Conservation (phyloP, 2,888 invertebrate species). For the Neocrepidodera transversa region DNA sequence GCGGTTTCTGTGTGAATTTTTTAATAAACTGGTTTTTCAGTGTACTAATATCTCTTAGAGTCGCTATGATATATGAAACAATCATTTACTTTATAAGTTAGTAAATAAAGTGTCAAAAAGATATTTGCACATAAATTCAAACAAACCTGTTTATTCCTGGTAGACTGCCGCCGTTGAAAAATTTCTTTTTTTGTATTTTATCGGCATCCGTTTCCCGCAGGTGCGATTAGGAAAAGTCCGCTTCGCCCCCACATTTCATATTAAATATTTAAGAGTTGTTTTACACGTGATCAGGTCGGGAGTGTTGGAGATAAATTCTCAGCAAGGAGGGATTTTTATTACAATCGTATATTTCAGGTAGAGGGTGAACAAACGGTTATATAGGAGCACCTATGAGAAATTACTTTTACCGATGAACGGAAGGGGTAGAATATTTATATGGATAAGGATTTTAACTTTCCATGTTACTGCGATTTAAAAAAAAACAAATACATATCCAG, state of each 20-base stretch:
- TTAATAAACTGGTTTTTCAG: too few species aligned
- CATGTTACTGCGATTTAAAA: background rate
- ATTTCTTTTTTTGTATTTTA: slow-evolving; percentile 47
- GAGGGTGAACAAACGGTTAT: slow-evolving; percentile 28
- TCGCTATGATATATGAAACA: too few species aligned
- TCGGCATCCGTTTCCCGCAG: slow-evolving; percentile 54
- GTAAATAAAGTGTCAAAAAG: too few species aligned
- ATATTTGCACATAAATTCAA: too few species aligned
- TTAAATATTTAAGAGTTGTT: slow-evolving; percentile 51
- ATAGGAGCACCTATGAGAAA: slow-evolving; percentile 22
- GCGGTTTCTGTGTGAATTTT: too few species aligned
- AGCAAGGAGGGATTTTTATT: slow-evolving; percentile 39
- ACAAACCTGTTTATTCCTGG: slow-evolving; percentile 8
- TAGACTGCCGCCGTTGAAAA: background rate
- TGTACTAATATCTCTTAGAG: too few species aligned
- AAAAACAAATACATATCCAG: too few species aligned
- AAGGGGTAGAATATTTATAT: background rate
- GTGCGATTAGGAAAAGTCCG: slow-evolving; percentile 52
- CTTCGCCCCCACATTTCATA: slow-evolving; percentile 41
- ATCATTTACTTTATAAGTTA: too few species aligned
- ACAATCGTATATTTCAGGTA: slow-evolving; percentile 29
- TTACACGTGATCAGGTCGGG: slow-evolving; percentile 50
- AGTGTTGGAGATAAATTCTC: slow-evolving; percentile 40
- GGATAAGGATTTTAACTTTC: background rate
- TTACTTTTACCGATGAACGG: slow-evolving; percentile 4